These are phyloP conservation scores for Drosophila oshimai DNA, from an alignment of 1,140 invertebrate genomes.

Conservation along the genomic window DNA sequence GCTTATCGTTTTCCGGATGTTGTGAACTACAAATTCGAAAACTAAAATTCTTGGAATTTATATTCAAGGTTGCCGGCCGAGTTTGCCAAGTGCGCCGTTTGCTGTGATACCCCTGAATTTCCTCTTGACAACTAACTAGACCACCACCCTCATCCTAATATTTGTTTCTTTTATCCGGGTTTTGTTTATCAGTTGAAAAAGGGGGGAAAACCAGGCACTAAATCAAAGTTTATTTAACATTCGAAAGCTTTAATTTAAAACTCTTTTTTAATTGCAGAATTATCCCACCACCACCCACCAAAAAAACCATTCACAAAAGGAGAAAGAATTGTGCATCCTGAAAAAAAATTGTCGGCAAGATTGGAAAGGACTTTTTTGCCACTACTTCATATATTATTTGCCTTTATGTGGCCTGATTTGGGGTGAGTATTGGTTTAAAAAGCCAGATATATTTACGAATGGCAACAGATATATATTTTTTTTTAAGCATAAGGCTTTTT, in stretches of 20 bases:
- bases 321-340: conserved; percentile 13
- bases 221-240: background rate
- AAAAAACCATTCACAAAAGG: background rate
- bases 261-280: background rate
- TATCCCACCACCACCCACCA: background rate
- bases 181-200: conserved; percentile 2
- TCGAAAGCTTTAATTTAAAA: background rate
- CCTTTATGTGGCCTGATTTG: conserved; percentile 63
- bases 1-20: conserved; percentile 26
- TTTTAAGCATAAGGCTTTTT: background rate
- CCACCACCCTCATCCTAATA: background rate
- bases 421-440: conserved; percentile 38
- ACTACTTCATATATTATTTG: conserved; percentile 27
- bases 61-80: conserved; percentile 17
- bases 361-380: conserved; percentile 17
- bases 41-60: conserved; percentile 9
- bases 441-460: background rate
- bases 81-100: conserved; percentile 38
- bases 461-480: background rate
- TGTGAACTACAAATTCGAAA: background rate
- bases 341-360: background rate
- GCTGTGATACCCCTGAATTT: background rate
- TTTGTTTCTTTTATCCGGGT: background rate
- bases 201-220: background rate
- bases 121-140: background rate